phyloP scores from a whole-genome alignment of 2,797 vertebrate species.

The Danio kyathit region DNA sequence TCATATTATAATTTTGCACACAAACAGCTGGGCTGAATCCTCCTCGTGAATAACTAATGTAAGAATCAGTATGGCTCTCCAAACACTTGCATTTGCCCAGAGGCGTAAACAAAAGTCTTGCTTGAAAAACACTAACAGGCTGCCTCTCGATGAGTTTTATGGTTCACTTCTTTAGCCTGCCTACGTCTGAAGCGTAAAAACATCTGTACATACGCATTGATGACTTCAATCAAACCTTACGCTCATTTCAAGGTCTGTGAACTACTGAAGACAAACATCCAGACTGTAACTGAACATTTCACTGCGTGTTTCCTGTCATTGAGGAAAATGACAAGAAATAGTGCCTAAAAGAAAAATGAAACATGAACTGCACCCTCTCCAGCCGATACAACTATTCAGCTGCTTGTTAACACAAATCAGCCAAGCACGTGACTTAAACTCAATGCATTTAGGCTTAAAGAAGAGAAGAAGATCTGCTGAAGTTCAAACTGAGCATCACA shows the following conservation, averaged over 20 bases:
- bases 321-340: background rate
- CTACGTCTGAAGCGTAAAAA: conserved; percentile 19
- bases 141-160: conserved; percentile 25
- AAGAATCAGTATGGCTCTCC: conserved; percentile 19
- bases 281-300: background rate
- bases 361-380: background rate
- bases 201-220: conserved; percentile 24
- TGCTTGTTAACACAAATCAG: too few relatives aligned
- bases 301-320: background rate
- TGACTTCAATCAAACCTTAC: conserved; percentile 16
- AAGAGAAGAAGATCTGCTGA: too few relatives aligned
- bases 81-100: conserved; percentile 22
- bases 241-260: conserved; percentile 10
- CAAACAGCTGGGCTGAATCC: conserved; percentile 37
- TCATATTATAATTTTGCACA: conserved; percentile 3
- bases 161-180: conserved; percentile 10
- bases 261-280: conserved; percentile 3
- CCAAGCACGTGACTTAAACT: background rate
- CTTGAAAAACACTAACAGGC: conserved; percentile 5
- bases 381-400: too few relatives aligned
- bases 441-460: too few relatives aligned
- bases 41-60: background rate
- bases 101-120: conserved; percentile 40
- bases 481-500: too few relatives aligned
- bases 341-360: background rate